phyloP scores from a whole-genome alignment of 2,888 invertebrate species.

The Nomada goodeniana region DNA sequence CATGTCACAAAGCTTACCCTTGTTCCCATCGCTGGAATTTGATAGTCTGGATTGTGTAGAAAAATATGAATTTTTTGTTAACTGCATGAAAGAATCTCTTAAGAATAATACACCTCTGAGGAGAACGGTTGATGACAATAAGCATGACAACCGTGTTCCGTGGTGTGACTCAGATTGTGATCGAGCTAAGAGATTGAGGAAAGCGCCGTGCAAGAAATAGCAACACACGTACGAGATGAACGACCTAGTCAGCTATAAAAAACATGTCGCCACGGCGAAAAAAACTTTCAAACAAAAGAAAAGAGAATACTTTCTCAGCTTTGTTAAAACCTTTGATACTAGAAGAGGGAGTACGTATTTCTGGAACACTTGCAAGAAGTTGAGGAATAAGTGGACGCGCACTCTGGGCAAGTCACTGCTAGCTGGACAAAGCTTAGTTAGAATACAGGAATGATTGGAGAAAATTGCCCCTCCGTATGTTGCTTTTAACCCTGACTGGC shows the following conservation, averaged over 20 bases:
- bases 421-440: no score
- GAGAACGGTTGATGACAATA: background rate
- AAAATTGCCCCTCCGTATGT: conserved; percentile 2
- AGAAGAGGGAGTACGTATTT: conserved; percentile 1
- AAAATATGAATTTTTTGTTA: conserved; percentile 1
- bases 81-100: background rate
- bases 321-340: background rate
- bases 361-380: conserved; percentile 7
- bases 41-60: conserved; percentile 7
- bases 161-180: conserved; percentile 16
- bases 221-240: background rate
- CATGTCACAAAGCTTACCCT: background rate
- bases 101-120: background rate
- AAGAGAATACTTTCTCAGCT: background rate
- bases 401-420: no score
- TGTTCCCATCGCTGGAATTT: background rate
- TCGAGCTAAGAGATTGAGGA: background rate
- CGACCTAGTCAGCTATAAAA: conserved; percentile 12
- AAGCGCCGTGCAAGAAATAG: conserved; percentile 12
- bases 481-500: background rate
- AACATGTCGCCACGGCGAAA: background rate
- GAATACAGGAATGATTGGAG: no score
- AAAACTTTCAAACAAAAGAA: background rate
- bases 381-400: conserved; percentile 30
- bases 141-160: background rate